Conservation (phyloP, 2,113 vertebrate species). For the Eulemur macaco region DNA sequence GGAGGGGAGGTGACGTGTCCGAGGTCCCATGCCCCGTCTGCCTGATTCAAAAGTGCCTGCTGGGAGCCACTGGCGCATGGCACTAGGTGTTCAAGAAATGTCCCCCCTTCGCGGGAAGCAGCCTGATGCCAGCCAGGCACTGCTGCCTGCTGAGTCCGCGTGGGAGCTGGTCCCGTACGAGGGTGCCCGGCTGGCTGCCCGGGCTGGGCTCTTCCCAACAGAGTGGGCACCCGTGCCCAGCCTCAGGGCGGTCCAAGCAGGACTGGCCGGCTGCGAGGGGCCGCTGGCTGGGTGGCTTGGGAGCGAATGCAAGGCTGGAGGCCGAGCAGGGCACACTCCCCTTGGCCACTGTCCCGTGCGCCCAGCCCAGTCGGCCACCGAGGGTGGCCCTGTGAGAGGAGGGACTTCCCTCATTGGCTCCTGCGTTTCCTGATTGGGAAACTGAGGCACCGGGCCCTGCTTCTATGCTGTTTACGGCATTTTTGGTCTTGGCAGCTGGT, state of each 20-base stretch:
- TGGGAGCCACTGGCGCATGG: not conserved
- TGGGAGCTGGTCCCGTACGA: not conserved
- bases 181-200: not conserved
- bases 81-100: not conserved
- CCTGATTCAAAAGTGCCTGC: not conserved
- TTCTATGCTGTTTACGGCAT: not conserved
- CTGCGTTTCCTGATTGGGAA: not conserved
- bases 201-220: constrained; percentile 41
- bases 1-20: not conserved
- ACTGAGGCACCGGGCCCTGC: not conserved
- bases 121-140: not conserved
- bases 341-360: not conserved
- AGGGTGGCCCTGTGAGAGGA: not conserved
- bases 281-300: not conserved
- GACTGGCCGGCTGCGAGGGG: not conserved
- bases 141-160: not conserved
- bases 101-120: fast-evolving
- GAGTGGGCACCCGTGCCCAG: not conserved
- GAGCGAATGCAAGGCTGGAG: not conserved
- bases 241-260: not conserved
- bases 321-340: constrained; percentile 7
- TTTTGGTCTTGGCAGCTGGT: not conserved
- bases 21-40: not conserved
- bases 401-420: not conserved
- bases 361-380: not conserved